Conservation (phyloP, 2,113 vertebrate species). For the Vidua macroura region DNA sequence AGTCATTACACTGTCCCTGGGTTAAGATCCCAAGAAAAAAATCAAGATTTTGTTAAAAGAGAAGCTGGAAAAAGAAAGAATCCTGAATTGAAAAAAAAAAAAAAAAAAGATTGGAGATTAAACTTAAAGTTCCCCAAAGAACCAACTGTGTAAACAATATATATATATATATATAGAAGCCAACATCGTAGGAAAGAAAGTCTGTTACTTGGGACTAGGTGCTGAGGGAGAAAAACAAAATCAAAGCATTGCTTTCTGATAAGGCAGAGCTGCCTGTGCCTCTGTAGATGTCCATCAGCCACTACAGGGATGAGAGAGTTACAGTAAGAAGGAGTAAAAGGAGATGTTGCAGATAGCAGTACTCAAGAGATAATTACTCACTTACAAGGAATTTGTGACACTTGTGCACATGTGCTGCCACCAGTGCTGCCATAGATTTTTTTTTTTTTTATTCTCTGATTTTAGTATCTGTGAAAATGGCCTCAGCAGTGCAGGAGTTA, state of each 20-base stretch:
- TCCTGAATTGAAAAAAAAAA: too few species aligned
- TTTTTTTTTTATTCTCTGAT: constrained; percentile 29
- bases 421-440: neutral
- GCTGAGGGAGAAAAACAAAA: neutral
- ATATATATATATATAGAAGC: neutral
- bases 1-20: neutral
- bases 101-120: neutral
- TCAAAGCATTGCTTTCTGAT: neutral
- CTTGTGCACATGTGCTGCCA: neutral
- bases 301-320: neutral
- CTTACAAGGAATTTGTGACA: neutral
- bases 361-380: neutral
- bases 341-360: neutral
- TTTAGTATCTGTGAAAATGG: constrained; percentile 43
- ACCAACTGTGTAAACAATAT: too few species aligned
- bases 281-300: neutral
- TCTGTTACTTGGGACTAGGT: neutral
- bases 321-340: neutral
- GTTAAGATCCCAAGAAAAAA: neutral
- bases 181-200: neutral
- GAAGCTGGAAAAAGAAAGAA: too few species aligned
- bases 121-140: neutral
- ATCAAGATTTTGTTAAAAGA: neutral
- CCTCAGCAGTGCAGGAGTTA: constrained; percentile 24
- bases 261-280: neutral